A percentile compares a stretch with the other conserved stretches of the same genome.
These are phyloP conservation scores for Eulemur mongoz DNA, from an alignment of 2,797 vertebrate genomes.

Conservation along the genomic window DNA sequence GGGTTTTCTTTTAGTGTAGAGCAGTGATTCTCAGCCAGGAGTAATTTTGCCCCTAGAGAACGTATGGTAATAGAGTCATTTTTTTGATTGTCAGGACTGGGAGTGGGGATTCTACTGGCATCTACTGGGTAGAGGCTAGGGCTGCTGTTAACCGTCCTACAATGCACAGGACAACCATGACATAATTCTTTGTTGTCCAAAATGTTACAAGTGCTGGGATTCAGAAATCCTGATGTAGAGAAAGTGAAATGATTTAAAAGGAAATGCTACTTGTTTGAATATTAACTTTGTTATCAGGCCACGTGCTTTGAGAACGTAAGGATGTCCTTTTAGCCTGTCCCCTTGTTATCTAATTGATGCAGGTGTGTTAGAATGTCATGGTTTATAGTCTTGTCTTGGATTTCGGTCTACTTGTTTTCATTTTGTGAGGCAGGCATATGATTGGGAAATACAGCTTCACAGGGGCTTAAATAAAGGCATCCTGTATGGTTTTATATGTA, in stretches of 20 bases:
- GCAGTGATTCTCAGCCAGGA: not conserved
- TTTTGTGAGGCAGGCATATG: not conserved
- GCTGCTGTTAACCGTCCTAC: not conserved
- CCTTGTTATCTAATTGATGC: not conserved
- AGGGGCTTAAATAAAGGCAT: not conserved
- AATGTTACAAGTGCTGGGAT: not conserved
- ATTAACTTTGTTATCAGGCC: not conserved
- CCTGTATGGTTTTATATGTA: not conserved
- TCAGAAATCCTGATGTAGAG: not conserved
- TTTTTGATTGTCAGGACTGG: not conserved
- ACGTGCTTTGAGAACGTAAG: not conserved
- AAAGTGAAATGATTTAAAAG: not conserved
- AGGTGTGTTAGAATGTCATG: not conserved
- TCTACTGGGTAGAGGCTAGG: not conserved
- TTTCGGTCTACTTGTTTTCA: not conserved
- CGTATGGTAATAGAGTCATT: not conserved
- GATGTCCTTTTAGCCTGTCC: not conserved
- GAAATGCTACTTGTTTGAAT: not conserved
- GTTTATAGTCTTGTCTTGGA: not conserved
- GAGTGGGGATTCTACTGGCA: not conserved
- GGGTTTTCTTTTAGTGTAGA: slow-evolving; percentile 15
- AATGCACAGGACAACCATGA: no score
- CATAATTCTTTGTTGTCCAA: not conserved
- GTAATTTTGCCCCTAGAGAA: not conserved
- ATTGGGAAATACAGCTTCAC: not conserved